Evolutionary conservation across 2,888 invertebrate species (phyloP), one percentile per base, ranked within the genome.

Genomic region (Stenichneumon culpator): DNA sequence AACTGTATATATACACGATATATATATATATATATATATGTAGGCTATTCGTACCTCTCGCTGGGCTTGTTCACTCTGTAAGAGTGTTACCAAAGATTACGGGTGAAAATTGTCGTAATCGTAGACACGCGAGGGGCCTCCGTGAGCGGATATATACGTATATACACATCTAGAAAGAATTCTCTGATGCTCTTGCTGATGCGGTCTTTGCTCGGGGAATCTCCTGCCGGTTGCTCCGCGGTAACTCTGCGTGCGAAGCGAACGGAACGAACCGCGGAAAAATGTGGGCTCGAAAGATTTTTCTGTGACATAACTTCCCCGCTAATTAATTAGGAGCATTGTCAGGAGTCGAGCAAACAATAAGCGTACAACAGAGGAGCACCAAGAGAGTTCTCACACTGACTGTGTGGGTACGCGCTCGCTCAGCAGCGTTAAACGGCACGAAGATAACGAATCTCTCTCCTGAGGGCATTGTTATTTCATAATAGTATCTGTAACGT

Each of bases 241-340:
- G 32, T 75, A 36, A 14, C 54, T 60, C 16, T 79, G n/a, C 79
- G 81, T 79, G 82, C 83, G 79, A 83, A 72, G 57, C 79, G 72
- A 78, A 54, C 63, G 69, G 57, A 82, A 65, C 32, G 19, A 79
- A 79, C 74, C 32, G 52, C 65, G 63, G 78, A 77, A 69, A 80
- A 85, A 82, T 83, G 81, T 83, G 81, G 65, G 82, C 68, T 70
- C 72, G 77, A 79, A 70, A 75, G 90, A 90, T 84, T 90, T 91
- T 88, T 90, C 84, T 79, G 90, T 93, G 93, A 93, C 93, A 93
- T 93, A 93, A 93, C 93, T 92, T 93, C 92, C 91, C 91, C 87
- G 89, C 89, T 93, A 92, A 93, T 93, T 93, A 93, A 93, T 93
- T 92, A 92, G 89, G 90, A 89, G 91, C 92, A 93, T 93, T 92